Conservation (phyloP, 2,113 vertebrate species). For the Silurus asotus region DNA sequence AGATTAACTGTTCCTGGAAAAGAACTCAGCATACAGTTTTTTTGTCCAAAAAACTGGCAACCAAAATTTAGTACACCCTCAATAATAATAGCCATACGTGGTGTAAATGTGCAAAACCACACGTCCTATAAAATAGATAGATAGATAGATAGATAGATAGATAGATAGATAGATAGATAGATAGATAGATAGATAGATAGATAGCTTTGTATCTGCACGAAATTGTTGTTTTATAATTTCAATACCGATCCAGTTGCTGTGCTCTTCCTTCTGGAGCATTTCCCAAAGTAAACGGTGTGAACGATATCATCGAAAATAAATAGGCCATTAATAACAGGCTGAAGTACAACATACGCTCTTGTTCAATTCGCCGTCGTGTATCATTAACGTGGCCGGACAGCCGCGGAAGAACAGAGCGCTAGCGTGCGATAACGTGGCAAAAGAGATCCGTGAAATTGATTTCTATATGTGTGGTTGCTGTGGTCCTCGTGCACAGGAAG, state of each 20-base stretch:
- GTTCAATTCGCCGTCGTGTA: not conserved
- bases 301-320: not conserved
- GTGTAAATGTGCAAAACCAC: too few relatives aligned
- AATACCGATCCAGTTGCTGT: not conserved
- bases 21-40: too few relatives aligned
- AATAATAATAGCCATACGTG: too few relatives aligned
- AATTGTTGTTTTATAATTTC: too few relatives aligned
- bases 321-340: not conserved
- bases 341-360: not conserved
- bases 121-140: too few relatives aligned
- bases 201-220: not conserved
- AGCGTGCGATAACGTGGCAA: not conserved
- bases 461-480: not conserved
- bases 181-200: too few relatives aligned
- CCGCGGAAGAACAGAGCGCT: not conserved
- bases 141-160: too few relatives aligned
- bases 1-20: too few relatives aligned
- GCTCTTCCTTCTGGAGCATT: not conserved
- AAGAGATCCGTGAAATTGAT: not conserved
- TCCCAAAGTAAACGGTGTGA: not conserved
- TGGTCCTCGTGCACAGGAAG: slow-evolving; percentile 12
- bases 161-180: too few relatives aligned
- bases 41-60: too few relatives aligned
- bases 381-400: not conserved
- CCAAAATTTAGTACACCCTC: too few relatives aligned